These are phyloP conservation scores for Rhamphomyia laevipes DNA, from an alignment of 2,888 invertebrate species.

Conservation along the genomic window DNA sequence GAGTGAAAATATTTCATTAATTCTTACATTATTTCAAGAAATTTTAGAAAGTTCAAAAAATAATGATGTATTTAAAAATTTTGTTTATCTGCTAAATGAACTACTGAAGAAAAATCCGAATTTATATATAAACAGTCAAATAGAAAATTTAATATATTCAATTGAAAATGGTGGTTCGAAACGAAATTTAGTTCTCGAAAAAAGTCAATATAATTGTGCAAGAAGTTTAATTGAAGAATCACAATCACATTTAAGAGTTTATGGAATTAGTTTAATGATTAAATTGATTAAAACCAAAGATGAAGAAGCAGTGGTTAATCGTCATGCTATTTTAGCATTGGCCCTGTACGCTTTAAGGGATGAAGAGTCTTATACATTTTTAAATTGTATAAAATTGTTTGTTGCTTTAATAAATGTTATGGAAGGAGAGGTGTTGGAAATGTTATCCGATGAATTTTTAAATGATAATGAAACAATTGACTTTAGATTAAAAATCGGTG, in stretches of 20 bases:
- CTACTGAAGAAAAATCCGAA: conserved; percentile 16
- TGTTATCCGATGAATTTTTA: conserved; percentile 31
- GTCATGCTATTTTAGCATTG: conserved; percentile 29
- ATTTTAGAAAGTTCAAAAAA: conserved; percentile 20
- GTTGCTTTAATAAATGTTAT: conserved; percentile 26
- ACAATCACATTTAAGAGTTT: conserved; percentile 31
- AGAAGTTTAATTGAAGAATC: conserved; percentile 25
- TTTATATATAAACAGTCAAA: conserved; percentile 18
- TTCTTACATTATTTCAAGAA: conserved; percentile 25
- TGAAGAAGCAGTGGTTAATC: conserved; percentile 22
- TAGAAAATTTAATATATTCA: conserved; percentile 17
- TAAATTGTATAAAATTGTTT: conserved; percentile 34
- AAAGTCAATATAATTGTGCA: conserved; percentile 18
- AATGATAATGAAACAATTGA: conserved; percentile 26
- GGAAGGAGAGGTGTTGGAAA: conserved; percentile 31
- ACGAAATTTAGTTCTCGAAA: conserved; percentile 13
- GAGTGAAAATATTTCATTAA: conserved; percentile 10
- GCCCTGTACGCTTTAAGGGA: conserved; percentile 28
- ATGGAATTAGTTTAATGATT: conserved; percentile 31
- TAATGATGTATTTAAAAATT: conserved; percentile 14
- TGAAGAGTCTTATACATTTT: conserved; percentile 33
- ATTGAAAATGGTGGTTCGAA: conserved; percentile 13
- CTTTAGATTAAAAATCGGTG: conserved; percentile 32
- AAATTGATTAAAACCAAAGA: conserved; percentile 26
- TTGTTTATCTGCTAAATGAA: conserved; percentile 15